Conservation (phyloP, 2,113 vertebrate genomes). For the Raja brachyura region DNA sequence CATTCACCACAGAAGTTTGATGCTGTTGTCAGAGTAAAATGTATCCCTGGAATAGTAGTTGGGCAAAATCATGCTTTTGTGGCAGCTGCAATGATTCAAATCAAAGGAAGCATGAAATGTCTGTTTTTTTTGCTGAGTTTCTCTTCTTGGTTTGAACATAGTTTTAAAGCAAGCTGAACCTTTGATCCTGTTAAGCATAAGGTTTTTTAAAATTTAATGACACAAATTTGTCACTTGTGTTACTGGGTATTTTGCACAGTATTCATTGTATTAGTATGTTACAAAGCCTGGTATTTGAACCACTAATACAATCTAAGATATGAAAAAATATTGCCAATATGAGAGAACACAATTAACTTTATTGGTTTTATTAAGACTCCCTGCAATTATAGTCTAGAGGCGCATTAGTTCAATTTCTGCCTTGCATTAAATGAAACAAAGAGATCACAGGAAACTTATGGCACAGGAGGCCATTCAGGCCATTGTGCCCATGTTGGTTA, state of each 20-base stretch:
- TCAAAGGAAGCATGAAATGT: conserved; percentile 31
- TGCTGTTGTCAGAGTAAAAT: conserved; percentile 27
- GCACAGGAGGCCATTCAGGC: too few species aligned
- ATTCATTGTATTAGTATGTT: not conserved
- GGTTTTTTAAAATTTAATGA: not conserved
- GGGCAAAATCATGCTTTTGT: conserved; percentile 19
- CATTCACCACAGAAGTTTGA: conserved; percentile 20
- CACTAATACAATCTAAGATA: not conserved
- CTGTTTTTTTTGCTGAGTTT: not conserved
- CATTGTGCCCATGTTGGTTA: too few species aligned
- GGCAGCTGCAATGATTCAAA: conserved; percentile 22
- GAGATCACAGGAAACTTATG: too few species aligned
- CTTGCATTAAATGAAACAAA: not conserved
- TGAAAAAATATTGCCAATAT: conserved; percentile 8
- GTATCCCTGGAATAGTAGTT: conserved; percentile 9
- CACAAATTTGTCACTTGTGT: not conserved
- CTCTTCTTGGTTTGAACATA: not conserved
- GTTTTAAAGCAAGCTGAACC: not conserved
- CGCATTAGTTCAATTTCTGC: not conserved
- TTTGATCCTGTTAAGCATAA: not conserved
- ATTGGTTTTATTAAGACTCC: not conserved
- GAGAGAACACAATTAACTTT: not conserved
- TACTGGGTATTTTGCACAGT: not conserved
- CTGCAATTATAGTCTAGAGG: not conserved
- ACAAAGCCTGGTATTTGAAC: not conserved